A percentile compares a stretch with the other conserved stretches of the same genome.
Conservation (phyloP, 2,113 vertebrate species). For the Chionis minor region DNA sequence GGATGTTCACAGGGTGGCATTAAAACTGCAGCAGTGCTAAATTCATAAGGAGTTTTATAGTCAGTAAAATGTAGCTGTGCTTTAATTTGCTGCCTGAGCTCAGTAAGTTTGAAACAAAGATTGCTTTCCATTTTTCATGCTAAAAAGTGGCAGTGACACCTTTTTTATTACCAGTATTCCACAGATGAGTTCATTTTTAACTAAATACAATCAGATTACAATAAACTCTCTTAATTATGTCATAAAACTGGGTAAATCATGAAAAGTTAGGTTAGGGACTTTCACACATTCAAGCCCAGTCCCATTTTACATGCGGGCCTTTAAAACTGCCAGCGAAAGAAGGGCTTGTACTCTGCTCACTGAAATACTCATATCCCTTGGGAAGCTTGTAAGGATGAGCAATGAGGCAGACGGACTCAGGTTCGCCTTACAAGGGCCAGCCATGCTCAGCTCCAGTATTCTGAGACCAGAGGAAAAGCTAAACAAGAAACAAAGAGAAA, state of each 20-base stretch:
- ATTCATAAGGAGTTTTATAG: constrained; percentile 45
- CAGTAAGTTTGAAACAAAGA: constrained; percentile 36
- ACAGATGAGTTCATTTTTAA: constrained; percentile 43
- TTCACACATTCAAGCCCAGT: neutral
- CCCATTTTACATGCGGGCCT: neutral
- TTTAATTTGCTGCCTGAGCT: constrained; percentile 43
- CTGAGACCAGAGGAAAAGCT: neutral
- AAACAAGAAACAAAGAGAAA: neutral
- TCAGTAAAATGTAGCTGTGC: constrained; percentile 3
- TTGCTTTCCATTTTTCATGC: constrained; percentile 41
- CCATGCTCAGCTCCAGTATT: neutral
- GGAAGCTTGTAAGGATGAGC: neutral
- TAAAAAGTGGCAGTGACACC: neutral
- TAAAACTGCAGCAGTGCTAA: constrained; percentile 26
- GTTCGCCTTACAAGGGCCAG: neutral
- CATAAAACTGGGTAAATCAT: constrained; percentile 10
- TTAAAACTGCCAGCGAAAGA: neutral
- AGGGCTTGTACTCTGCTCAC: neutral
- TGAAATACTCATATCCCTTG: neutral
- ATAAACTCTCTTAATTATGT: constrained; percentile 13
- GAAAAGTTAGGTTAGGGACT: constrained; percentile 18
- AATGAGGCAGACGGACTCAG: neutral
- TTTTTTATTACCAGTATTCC: constrained; percentile 46
- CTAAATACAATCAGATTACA: constrained; percentile 24
- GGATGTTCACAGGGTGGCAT: neutral